A percentile compares a stretch with the other conserved stretches of the same genome.
phyloP scores from a whole-genome alignment of 2,113 vertebrate species.

The Prinia subflava region DNA sequence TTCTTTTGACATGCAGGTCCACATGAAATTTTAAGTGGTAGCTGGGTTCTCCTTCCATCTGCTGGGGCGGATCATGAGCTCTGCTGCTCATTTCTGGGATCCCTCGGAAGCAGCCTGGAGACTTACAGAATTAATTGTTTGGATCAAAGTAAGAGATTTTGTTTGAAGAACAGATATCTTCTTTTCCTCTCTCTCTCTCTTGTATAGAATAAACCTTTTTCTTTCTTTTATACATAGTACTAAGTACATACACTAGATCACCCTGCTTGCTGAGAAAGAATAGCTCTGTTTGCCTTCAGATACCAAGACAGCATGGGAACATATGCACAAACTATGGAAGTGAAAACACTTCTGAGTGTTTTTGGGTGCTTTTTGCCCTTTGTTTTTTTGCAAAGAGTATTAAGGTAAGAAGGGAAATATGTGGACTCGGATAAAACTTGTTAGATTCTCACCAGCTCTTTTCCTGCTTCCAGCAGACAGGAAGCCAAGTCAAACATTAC shows the following conservation, averaged over 20 bases:
- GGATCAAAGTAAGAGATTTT: not conserved
- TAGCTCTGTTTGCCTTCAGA: not conserved
- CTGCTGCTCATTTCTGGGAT: not conserved
- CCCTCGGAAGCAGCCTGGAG: not conserved
- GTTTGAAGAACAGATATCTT: not conserved
- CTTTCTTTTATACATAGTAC: not conserved
- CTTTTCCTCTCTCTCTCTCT: not conserved
- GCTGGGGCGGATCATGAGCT: not conserved
- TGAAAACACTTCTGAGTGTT: not conserved
- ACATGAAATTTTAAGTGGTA: not conserved
- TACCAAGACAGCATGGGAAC: not conserved
- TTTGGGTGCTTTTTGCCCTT: not conserved
- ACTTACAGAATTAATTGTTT: not conserved
- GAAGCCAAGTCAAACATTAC: conserved; percentile 52
- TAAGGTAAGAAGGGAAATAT: conserved; percentile 11
- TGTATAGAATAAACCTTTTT: not conserved
- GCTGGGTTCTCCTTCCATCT: not conserved
- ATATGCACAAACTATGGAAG: not conserved
- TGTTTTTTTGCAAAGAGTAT: not conserved
- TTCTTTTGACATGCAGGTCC: not conserved
- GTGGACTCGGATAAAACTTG: conserved; percentile 9
- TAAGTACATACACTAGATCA: not conserved
- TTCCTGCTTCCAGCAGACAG: conserved; percentile 45
- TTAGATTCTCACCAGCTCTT: conserved; percentile 35
- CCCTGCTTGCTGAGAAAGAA: not conserved